Base-by-base conservation (phyloP, 1,140 invertebrate species). In the Saccostrea cuccullata region DNA sequence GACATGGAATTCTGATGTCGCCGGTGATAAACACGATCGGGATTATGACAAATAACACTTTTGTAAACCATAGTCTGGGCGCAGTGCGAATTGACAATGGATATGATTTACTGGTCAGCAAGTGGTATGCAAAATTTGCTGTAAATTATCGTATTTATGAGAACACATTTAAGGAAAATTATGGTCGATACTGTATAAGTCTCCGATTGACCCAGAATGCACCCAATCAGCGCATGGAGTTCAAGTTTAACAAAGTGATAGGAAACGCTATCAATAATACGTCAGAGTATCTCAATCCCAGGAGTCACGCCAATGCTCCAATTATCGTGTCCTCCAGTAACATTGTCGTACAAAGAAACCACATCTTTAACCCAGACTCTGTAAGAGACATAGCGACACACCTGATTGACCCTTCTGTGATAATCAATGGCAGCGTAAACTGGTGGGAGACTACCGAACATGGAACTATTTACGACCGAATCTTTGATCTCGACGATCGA, bases 301-400 rank as follows among this genome's bases (percentile, higher is more conserved):
- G 96, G 82, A 95, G 97, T 87, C 96, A 97, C 90, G 98, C 98
- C 0, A 97, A 98, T 20, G 99, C 98, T 8, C 97, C 98, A 8
- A 97, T 99, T 0, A 96, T 98, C 58, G 97, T 98, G 0, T 98
- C 98, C 0, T 97, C 97, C 87, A 94, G 95, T 77, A 99, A 99
- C 94, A 97, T 99, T 0, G 96, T 97, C 73, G 96, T 99, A 4
- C 98, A 96, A 91, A 96, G 98, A 88, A 99, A 99, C 94, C 98
- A 98, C 88, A 96, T 99, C 73, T 96, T 98, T 86, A 99, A 99
- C 95, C 97, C 97, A 0, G 96, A 97, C n/a, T 20, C 96, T 96
- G 86, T 99, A 98, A 94, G 92, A 84, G 99, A 99, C 96, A 97
- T 99, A 82, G 98, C 98, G 1, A 98, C 98, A 1, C 98, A 99